Conservation (phyloP, 1,140 invertebrate species). For the Temnothorax nylanderi region DNA sequence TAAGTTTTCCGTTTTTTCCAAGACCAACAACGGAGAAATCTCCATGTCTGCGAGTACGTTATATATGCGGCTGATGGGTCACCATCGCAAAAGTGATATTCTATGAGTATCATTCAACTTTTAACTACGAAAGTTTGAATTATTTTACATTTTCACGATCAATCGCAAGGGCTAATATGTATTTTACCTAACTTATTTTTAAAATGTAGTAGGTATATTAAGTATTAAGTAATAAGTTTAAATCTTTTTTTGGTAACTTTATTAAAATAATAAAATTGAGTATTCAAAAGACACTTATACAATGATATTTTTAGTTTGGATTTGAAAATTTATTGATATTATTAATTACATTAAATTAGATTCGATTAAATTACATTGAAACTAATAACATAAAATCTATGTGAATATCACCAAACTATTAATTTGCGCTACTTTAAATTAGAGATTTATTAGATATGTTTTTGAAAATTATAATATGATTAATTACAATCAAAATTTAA, state of each 20-base stretch:
- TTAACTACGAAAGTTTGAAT: not conserved
- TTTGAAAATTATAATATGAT: not conserved
- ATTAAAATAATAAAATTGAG: not conserved
- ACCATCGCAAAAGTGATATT: not conserved
- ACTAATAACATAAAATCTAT: not conserved
- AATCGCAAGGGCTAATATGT: not conserved
- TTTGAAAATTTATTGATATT: not conserved
- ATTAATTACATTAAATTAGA: not conserved
- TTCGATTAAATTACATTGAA: constrained; percentile 8
- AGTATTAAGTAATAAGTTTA: not conserved
- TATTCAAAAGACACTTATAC: not conserved
- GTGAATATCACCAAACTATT: not conserved
- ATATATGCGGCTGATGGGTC: not conserved
- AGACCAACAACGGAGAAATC: not conserved
- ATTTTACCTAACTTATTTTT: not conserved
- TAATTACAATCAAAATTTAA: not conserved
- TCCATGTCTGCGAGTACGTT: not conserved
- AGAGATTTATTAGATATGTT: not conserved
- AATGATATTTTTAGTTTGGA: not conserved
- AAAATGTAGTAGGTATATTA: not conserved
- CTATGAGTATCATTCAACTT: not conserved
- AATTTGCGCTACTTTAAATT: not conserved
- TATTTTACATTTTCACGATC: not conserved
- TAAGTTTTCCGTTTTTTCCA: not conserved
- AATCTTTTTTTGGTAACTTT: not conserved